These are phyloP conservation scores for Ondatra zibethicus DNA, from an alignment of 2,113 vertebrate species.

Conservation along the genomic window DNA sequence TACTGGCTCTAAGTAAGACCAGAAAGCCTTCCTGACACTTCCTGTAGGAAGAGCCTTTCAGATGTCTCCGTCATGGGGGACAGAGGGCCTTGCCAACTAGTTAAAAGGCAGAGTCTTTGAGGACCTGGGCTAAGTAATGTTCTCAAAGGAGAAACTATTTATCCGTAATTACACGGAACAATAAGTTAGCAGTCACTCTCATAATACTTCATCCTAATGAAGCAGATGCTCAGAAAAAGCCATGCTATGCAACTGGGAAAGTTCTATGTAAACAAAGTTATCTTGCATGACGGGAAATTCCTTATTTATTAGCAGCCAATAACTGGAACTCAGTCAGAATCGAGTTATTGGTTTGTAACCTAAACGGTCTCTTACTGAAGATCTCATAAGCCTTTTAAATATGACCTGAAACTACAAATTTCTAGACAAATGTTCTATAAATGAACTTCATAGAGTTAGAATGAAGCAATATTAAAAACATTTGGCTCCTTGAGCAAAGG, in stretches of 20 bases:
- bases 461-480: background rate
- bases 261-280: conserved; percentile 21
- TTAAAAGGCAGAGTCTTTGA: conserved; percentile 38
- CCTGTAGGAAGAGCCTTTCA: conserved; percentile 22
- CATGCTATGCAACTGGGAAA: background rate
- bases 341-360: background rate
- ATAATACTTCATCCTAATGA: background rate
- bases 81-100: background rate
- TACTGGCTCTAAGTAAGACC: background rate
- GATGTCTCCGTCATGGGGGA: conserved; percentile 25
- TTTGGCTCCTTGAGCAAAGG: background rate
- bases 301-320: background rate
- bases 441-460: background rate
- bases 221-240: background rate
- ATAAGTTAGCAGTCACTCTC: background rate
- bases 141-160: conserved; percentile 13
- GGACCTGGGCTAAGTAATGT: background rate
- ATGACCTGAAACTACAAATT: background rate
- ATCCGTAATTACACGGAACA: background rate
- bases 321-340: background rate
- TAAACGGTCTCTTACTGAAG: background rate
- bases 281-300: background rate
- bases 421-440: background rate
- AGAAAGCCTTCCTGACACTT: conserved; percentile 3
- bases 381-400: background rate